phyloP scores from a whole-genome alignment of 2,797 vertebrate genomes.

The Syngnathus acus region DNA sequence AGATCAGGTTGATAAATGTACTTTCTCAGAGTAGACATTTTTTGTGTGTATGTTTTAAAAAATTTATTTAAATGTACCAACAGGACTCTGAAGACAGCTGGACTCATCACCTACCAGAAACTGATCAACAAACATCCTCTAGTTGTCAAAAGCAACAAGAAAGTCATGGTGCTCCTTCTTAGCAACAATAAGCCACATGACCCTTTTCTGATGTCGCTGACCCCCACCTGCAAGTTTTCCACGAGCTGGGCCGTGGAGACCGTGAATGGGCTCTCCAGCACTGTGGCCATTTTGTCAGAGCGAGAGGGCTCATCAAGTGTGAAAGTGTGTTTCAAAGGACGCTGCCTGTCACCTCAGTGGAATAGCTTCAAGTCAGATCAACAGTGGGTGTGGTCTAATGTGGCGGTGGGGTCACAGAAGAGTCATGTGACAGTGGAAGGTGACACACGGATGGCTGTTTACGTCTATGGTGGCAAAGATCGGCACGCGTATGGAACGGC shows the following conservation, averaged over 20 bases:
- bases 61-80: not conserved
- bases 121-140: not conserved
- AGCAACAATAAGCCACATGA: slow-evolving; percentile 7
- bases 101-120: rapidly evolving
- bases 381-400: slow-evolving; percentile 16
- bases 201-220: slow-evolving; percentile 13
- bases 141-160: slow-evolving; percentile 21
- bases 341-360: not conserved
- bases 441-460: slow-evolving; percentile 17
- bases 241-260: slow-evolving; percentile 16
- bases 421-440: slow-evolving; percentile 21
- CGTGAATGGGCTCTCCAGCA: rapidly evolving
- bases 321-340: slow-evolving; percentile 6
- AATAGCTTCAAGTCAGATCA: rapidly evolving
- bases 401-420: rapidly evolving
- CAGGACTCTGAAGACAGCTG: slow-evolving; percentile 10
- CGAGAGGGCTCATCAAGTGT: slow-evolving; percentile 16
- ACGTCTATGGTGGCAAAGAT: not conserved
- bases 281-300: slow-evolving; percentile 15
- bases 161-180: slow-evolving; percentile 24
- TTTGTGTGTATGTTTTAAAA: no score
- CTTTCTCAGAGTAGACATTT: no score
- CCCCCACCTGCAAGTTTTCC: slow-evolving; percentile 6
- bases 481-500: slow-evolving; percentile 11
- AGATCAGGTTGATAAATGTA: no score